Conservation (phyloP, 2,888 invertebrate species). For the Mesorhabditis belari region DNA sequence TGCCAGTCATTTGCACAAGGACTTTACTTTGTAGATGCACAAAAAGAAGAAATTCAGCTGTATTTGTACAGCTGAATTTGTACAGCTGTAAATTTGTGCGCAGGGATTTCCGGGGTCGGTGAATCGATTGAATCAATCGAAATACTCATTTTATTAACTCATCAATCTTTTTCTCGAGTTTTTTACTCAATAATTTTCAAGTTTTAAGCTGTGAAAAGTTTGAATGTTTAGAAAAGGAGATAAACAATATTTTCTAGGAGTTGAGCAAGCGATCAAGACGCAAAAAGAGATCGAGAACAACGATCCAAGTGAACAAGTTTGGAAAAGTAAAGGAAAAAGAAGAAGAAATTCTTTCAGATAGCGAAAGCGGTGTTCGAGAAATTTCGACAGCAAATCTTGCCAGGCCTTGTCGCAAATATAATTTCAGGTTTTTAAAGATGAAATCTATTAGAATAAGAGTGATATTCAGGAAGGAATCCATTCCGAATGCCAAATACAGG, state of each 20-base stretch:
- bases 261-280: conserved; percentile 40
- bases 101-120: too few species aligned
- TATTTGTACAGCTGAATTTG: too few species aligned
- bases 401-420: conserved; percentile 44
- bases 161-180: too few species aligned
- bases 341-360: conserved; percentile 18
- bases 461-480: conserved; percentile 18
- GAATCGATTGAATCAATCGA: too few species aligned
- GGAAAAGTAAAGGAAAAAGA: neutral
- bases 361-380: conserved; percentile 46
- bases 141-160: too few species aligned
- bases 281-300: conserved; percentile 38
- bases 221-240: too few species aligned
- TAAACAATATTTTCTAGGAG: conserved; percentile 17
- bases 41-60: too few species aligned
- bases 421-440: conserved; percentile 20
- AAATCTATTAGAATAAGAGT: neutral
- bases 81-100: too few species aligned
- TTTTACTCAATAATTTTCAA: too few species aligned
- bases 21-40: too few species aligned
- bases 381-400: conserved; percentile 46
- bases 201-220: too few species aligned
- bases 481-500: conserved; percentile 20
- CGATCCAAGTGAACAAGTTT: conserved; percentile 41
- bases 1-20: too few species aligned